phyloP scores from a whole-genome alignment of 1,140 invertebrate species.

The Leptinotarsa lineolata region DNA sequence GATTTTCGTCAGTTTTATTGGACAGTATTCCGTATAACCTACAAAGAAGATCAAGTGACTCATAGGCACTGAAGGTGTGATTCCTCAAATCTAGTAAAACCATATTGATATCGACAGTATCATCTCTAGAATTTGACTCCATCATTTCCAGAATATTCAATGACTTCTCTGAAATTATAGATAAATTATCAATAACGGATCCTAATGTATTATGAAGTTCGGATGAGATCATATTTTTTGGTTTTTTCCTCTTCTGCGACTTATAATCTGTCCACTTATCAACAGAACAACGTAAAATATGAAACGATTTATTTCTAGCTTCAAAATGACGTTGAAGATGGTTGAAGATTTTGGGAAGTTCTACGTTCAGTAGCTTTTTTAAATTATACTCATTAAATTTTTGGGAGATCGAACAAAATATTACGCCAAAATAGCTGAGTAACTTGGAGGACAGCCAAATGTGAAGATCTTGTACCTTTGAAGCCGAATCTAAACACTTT shows the following conservation, averaged over 20 bases:
- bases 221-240: conserved; percentile 22
- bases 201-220: conserved; percentile 34
- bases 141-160: conserved; percentile 28
- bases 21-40: conserved; percentile 36
- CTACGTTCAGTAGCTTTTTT: conserved; percentile 20
- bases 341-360: conserved; percentile 11
- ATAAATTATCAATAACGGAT: conserved; percentile 34
- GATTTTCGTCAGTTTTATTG: neutral
- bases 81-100: conserved; percentile 33
- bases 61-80: conserved; percentile 37
- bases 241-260: neutral
- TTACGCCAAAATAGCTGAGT: conserved; percentile 36
- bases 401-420: conserved; percentile 9
- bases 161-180: conserved; percentile 37
- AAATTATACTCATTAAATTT: neutral
- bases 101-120: conserved; percentile 23
- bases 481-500: neutral
- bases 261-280: conserved; percentile 29
- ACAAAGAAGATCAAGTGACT: conserved; percentile 40
- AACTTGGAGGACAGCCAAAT: conserved; percentile 34
- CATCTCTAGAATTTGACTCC: conserved; percentile 18
- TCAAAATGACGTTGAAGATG: conserved; percentile 16
- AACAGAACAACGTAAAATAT: conserved; percentile 24
- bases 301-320: conserved; percentile 27
- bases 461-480: conserved; percentile 31